These are phyloP conservation scores for Acromyrmex echinatior DNA, from an alignment of 1,140 invertebrate species.

Conservation along the genomic window DNA sequence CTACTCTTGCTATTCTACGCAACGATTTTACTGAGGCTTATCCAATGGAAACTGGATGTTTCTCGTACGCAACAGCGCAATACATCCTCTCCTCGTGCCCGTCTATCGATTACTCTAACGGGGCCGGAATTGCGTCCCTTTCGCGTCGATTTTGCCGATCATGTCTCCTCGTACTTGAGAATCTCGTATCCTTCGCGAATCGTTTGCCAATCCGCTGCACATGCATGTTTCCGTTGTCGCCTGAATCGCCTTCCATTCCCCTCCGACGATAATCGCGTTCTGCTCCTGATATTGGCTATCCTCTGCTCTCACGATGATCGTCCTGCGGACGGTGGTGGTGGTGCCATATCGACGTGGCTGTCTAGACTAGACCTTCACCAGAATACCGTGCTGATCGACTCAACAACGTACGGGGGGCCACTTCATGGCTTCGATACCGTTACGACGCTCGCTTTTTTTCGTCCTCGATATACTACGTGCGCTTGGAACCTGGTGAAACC, in stretches of 20 bases:
- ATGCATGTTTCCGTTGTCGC: constrained; percentile 22
- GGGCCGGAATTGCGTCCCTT: constrained; percentile 50
- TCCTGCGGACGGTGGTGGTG: constrained; percentile 56
- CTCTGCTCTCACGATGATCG: constrained; percentile 58
- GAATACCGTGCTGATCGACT: constrained; percentile 30
- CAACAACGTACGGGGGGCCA: constrained; percentile 13
- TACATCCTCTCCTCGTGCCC: background rate
- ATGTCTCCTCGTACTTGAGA: constrained; percentile 20
- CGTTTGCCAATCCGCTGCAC: constrained; percentile 51
- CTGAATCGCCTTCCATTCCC: background rate
- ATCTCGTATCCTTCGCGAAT: background rate
- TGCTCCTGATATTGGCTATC: constrained; percentile 58
- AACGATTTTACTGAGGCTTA: background rate
- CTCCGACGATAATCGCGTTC: background rate
- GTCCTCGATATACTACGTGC: constrained; percentile 60
- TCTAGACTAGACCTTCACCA: constrained; percentile 78
- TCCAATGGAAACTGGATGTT: background rate
- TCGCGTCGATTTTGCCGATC: constrained; percentile 45
- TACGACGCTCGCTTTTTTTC: constrained; percentile 67
- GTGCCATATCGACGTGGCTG: constrained; percentile 81
- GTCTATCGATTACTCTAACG: constrained; percentile 62
- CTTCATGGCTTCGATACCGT: constrained; percentile 68
- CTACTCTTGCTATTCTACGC: no score
- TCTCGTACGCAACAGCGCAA: background rate
- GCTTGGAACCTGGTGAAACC: background rate